Conservation (phyloP, 2,888 invertebrate species). For the Cephus pulcher region DNA sequence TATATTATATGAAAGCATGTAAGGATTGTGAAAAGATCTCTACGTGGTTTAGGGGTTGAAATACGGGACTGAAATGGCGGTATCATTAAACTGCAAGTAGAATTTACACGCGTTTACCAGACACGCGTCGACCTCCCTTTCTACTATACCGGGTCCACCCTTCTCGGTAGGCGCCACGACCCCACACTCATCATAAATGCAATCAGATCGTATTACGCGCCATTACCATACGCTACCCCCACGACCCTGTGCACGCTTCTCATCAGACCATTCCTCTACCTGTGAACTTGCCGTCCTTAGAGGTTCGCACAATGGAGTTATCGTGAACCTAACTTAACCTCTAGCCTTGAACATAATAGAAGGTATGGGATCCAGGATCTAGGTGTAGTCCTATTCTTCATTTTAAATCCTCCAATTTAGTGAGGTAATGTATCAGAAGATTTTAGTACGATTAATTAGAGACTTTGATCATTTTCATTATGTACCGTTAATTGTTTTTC, state of each 20-base stretch:
- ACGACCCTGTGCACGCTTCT: slow-evolving; percentile 6
- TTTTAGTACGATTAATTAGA: not conserved
- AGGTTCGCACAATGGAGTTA: not conserved
- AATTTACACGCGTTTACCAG: slow-evolving; percentile 41
- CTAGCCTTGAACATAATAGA: not conserved
- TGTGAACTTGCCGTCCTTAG: not conserved
- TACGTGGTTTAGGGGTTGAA: not conserved
- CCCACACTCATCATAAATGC: slow-evolving; percentile 52
- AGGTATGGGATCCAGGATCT: not conserved
- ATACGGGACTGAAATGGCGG: not conserved
- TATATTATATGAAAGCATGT: not conserved
- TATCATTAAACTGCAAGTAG: slow-evolving; percentile 49
- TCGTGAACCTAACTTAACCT: not conserved
- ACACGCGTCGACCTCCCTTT: slow-evolving; percentile 34
- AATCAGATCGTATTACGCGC: slow-evolving; percentile 56
- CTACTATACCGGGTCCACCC: slow-evolving; percentile 15
- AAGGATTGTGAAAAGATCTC: not conserved
- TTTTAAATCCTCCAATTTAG: not conserved
- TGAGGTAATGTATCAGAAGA: not conserved
- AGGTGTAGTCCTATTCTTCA: not conserved
- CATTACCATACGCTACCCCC: slow-evolving; percentile 48
- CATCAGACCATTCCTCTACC: slow-evolving; percentile 7
- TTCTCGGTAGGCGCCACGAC: slow-evolving; percentile 26
- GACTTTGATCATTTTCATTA: not conserved
- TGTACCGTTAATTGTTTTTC: not conserved